Evolutionary conservation across 2,888 invertebrate species (phyloP).

Genomic region (Agrochola lota): DNA sequence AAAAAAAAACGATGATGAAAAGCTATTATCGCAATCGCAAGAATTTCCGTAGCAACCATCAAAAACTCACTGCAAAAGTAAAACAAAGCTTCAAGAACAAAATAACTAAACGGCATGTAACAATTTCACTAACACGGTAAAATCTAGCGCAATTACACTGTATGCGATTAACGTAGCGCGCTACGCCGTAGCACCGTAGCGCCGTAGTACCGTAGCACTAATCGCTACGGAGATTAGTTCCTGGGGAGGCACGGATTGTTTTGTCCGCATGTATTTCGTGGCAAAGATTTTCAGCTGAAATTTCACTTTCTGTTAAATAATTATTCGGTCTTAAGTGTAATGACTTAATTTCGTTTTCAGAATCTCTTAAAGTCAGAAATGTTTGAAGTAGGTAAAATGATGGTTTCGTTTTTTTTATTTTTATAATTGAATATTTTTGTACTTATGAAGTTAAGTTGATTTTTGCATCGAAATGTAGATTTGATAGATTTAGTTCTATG

Average conservation of each 20-base stretch:
- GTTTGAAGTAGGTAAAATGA: background rate
- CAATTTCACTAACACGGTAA: conserved; percentile 63
- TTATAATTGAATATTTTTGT: background rate
- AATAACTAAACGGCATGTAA: conserved; percentile 52
- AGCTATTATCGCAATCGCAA: background rate
- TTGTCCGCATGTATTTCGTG: conserved; percentile 65
- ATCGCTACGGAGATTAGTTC: conserved; percentile 84
- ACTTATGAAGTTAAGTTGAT: background rate
- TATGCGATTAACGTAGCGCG: conserved; percentile 64
- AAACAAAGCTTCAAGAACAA: conserved; percentile 30
- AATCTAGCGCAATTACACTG: conserved; percentile 63
- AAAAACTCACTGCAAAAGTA: background rate
- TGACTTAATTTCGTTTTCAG: conserved; percentile 20
- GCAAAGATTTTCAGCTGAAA: conserved; percentile 60
- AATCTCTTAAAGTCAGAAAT: background rate
- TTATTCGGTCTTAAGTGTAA: conserved; percentile 31
- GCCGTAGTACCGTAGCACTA: conserved; percentile 78
- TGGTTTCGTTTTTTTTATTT: background rate
- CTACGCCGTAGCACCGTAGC: conserved; percentile 68
- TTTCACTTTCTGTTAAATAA: conserved; percentile 54
- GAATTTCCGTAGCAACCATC: background rate
- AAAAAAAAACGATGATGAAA: too few relatives aligned
- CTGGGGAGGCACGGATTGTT: conserved; percentile 67
- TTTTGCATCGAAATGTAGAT: background rate
- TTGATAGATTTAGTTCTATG: background rate